Percentiles rank a stretch among this genome's conserved stretches.
Conservation (phyloP, 1,140 invertebrate species). For the Trichomalopsis sarcophagae region DNA sequence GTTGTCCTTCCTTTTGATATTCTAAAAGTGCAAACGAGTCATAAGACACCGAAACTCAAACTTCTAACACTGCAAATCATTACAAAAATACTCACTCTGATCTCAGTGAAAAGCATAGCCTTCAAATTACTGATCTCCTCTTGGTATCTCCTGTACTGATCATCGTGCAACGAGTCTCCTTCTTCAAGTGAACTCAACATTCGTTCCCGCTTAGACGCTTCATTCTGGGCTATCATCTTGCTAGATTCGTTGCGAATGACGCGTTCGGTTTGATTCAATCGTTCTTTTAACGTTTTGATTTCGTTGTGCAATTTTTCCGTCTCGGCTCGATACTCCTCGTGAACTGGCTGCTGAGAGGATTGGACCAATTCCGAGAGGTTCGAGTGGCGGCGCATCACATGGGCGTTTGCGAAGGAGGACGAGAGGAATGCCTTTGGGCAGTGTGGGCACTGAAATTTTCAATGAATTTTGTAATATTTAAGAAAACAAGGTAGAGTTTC, state of each 20-base stretch:
- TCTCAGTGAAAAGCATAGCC: slow-evolving; percentile 65
- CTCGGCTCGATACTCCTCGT: slow-evolving; percentile 71
- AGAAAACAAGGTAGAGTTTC: not conserved
- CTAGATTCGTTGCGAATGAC: slow-evolving; percentile 70
- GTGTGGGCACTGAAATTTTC: slow-evolving; percentile 66
- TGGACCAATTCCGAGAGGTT: slow-evolving; percentile 52
- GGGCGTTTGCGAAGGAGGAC: slow-evolving; percentile 65
- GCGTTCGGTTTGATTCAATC: slow-evolving; percentile 76
- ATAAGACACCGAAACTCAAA: not conserved
- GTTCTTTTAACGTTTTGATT: slow-evolving; percentile 78
- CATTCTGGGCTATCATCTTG: slow-evolving; percentile 62
- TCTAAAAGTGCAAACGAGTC: slow-evolving; percentile 34
- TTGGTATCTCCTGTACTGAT: slow-evolving; percentile 71
- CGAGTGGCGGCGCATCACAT: slow-evolving; percentile 66
- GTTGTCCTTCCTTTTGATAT: slow-evolving; percentile 50
- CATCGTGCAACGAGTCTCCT: slow-evolving; percentile 30
- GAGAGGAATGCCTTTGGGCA: slow-evolving; percentile 72
- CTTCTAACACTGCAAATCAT: not conserved
- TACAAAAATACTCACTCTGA: slow-evolving; percentile 55
- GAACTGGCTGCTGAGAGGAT: slow-evolving; percentile 59
- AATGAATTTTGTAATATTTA: slow-evolving; percentile 10
- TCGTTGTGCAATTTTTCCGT: slow-evolving; percentile 77
- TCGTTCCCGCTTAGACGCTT: slow-evolving; percentile 68
- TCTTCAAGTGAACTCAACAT: slow-evolving; percentile 50
- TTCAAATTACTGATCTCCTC: slow-evolving; percentile 67